Base-by-base conservation (phyloP, 2,888 invertebrate genomes). In the Phyllotreta cruciferae region DNA sequence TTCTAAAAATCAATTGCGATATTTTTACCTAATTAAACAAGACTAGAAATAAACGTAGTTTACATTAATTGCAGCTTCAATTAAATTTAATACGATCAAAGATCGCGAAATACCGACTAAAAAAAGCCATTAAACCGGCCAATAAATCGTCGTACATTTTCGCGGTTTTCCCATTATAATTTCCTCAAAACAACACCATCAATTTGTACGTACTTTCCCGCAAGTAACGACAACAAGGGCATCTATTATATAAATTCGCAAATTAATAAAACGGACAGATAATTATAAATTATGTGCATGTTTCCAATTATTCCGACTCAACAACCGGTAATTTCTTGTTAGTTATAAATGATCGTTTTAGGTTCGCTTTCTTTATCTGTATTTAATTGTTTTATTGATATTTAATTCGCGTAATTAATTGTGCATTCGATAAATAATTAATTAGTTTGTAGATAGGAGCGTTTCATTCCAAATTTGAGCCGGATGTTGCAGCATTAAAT, bases 201-300 rank as follows among this genome's bases (percentile, higher is more conserved):
- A 36, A 45, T 14, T n/a, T 45, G 35, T 4, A 34, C 13, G 56
- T 42, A 36, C 45, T 60, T 44, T 52, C 60, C 53, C 36, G 41
- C 13, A 60, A 45, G 24, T 52, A 10, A 37, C 53, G 53, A 54
- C 14, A 36, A 53, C 42, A 42, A 24, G 24, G 24, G 24, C 24
- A 24, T 24, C 44, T 13, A 14, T 11, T 24, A 39, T 35, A 35
- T 14, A 44, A 37, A 37, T 45, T 45, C 53, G 38, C 60, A 35
- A 60, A 60, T 53, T 58, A 53, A 53, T 60, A 34, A 54, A 36
- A 14, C 34, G 44, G 38, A 37, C 37, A 11, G 34, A 34, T 60
- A 53, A 53, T 41, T n/a, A 60, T 60, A 10, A 36, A 39, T 60
- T 60, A 53, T 58, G 37, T 60, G 38, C 49, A 37, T 36, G 36